Base-by-base conservation (phyloP, 2,797 vertebrate species). In the Rhinatrema bivittatum region DNA sequence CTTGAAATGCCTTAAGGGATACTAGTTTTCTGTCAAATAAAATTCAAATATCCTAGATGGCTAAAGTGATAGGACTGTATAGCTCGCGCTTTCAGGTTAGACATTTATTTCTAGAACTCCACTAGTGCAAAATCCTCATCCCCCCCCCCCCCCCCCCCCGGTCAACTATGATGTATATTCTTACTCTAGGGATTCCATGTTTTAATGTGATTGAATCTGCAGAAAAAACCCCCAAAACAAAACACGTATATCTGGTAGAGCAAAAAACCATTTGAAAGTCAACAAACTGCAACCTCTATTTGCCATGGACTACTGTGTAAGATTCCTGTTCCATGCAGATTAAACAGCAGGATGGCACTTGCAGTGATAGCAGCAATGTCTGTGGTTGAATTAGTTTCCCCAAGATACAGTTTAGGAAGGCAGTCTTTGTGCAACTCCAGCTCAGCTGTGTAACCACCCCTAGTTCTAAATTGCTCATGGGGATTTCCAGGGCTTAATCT, bases 331-430 rank as follows among this genome's bases (percentile, higher is more conserved):
- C 22, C 38, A 64, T 45, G 37, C 20, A 34, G 26, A 41, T 45
- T 48, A 31, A 68, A 8, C 57, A 70, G 51, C 60, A 52, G 54
- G 62, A 18, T 21, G 53, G 36, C 47, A 25, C 7, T 33, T 54
- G 39, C 16, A 8, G 27, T 26, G 39, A 19, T 22, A 35, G 27
- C 10, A 16, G 24, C 47, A 29, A 5, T 56, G 29, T 32, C 42
- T 40, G 37, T 56, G 42, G 24, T 6, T 12, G 20, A 37, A n/a
- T 51, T 46, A 10, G 25, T 51, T 59, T 41, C 47, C 51, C 32
- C 18, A 18, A 29, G 43, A 28, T 26, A 6, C 2, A 18, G n/a
- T n/a, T n/a, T n/a, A n/a, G 7, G 44, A 18, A 48, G 13, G 6
- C 32, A 34, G 8, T 5, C 15, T 53, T 46, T 36, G 12, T 35